Evolutionary conservation across 2,888 invertebrate genomes (phyloP).

Genomic region (Acleris sparsana): DNA sequence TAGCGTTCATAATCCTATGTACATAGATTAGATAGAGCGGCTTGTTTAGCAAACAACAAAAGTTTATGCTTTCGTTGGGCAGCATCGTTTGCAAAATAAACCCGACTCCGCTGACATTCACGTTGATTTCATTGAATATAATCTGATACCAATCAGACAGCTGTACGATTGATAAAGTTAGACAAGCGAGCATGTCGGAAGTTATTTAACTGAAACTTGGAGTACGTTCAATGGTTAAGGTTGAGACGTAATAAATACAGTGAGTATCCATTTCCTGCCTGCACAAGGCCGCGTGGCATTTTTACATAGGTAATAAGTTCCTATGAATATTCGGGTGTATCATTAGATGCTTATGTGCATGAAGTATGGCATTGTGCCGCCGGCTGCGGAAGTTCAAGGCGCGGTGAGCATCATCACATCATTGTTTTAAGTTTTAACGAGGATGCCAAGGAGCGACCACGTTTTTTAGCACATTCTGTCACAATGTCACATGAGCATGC

Average conservation of each 20-base stretch:
- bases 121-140: conserved; percentile 12
- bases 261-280: conserved; percentile 31
- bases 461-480: no score
- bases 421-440: conserved; percentile 10
- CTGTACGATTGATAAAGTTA: conserved; percentile 14
- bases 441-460: not conserved
- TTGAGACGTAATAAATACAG: conserved; percentile 23
- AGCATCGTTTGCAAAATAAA: not conserved
- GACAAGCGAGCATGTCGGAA: conserved; percentile 25
- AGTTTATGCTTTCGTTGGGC: no score
- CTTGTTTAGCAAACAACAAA: no score
- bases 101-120: not conserved
- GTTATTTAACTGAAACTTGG: conserved; percentile 24
- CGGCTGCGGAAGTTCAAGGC: conserved; percentile 26
- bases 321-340: conserved; percentile 26
- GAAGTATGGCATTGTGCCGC: conserved; percentile 26
- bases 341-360: conserved; percentile 24
- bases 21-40: no score
- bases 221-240: conserved; percentile 5
- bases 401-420: conserved; percentile 1
- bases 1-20: no score
- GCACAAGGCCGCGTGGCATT: conserved; percentile 23
- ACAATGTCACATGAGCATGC: no score
- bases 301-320: conserved; percentile 33
- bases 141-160: not conserved